Evolutionary conservation across 2,888 invertebrate species (phyloP).

Genomic region (Hypsopygia costalis): DNA sequence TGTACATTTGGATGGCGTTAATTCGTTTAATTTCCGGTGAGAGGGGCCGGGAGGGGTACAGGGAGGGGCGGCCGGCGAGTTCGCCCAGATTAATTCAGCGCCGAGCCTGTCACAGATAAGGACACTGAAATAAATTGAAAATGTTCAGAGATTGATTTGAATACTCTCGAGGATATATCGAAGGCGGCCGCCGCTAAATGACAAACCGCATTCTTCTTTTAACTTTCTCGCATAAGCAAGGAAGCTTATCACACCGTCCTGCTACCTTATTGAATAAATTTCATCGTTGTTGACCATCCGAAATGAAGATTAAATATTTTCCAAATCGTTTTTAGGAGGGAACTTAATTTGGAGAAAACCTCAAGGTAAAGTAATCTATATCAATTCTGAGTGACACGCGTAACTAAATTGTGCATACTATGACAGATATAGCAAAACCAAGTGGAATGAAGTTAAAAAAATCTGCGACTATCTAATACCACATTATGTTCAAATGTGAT

Average conservation of each 20-base stretch:
- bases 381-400: no score
- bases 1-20: constrained; percentile 81
- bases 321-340: no score
- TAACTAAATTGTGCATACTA: no score
- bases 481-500: constrained; percentile 24
- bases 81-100: constrained; percentile 78
- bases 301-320: constrained; percentile 26
- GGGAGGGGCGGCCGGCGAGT: constrained; percentile 42
- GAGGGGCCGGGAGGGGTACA: constrained; percentile 38
- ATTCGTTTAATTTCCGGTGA: constrained; percentile 82
- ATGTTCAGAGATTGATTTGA: constrained; percentile 81
- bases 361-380: no score
- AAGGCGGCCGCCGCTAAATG: constrained; percentile 51
- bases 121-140: constrained; percentile 81
- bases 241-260: constrained; percentile 42
- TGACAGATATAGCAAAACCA: no score
- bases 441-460: no score
- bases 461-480: no score
- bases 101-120: constrained; percentile 77
- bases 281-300: constrained; percentile 33
- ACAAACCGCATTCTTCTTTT: constrained; percentile 51
- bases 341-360: no score
- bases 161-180: constrained; percentile 72
- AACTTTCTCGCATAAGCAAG: constrained; percentile 32
- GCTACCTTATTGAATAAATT: constrained; percentile 53